Evolutionary conservation across 2,113 vertebrate species (phyloP).

Genomic region (Xenopus borealis): DNA sequence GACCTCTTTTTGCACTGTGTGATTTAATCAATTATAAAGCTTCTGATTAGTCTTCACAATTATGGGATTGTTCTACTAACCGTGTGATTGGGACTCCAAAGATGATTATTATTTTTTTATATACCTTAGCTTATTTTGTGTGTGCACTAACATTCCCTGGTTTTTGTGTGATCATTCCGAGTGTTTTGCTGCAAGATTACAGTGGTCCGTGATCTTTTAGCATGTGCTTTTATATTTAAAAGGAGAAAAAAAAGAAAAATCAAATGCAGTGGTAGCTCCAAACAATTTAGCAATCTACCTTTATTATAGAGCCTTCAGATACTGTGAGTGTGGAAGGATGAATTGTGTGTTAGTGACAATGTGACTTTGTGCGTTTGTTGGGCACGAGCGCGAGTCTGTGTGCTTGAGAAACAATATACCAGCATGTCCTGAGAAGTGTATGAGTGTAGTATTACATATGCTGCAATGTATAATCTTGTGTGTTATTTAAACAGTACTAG

Average conservation of each 20-base stretch:
- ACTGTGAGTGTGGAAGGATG: slow-evolving; percentile 73
- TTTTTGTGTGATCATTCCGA: slow-evolving; percentile 80
- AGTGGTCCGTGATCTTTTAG: slow-evolving; percentile 78
- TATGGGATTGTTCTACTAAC: slow-evolving; percentile 78
- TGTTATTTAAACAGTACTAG: slow-evolving; percentile 91
- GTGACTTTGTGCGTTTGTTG: slow-evolving; percentile 56
- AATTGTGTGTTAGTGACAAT: slow-evolving; percentile 55
- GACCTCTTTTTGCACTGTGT: slow-evolving; percentile 84
- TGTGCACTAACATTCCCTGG: slow-evolving; percentile 85
- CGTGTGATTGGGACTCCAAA: slow-evolving; percentile 88
- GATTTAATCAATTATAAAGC: slow-evolving; percentile 78
- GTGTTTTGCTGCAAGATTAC: slow-evolving; percentile 76
- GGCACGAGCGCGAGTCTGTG: slow-evolving; percentile 28
- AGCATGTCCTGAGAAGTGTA: slow-evolving; percentile 74
- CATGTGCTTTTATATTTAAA: slow-evolving; percentile 83
- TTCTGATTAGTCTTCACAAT: slow-evolving; percentile 77
- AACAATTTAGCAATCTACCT: slow-evolving; percentile 80
- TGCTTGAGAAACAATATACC: slow-evolving; percentile 58
- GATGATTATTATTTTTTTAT: slow-evolving; percentile 66
- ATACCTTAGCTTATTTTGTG: slow-evolving; percentile 73
- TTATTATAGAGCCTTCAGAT: slow-evolving; percentile 82
- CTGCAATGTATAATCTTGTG: slow-evolving; percentile 81
- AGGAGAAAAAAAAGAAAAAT: slow-evolving; percentile 46
- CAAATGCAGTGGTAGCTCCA: slow-evolving; percentile 65
- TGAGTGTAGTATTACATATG: slow-evolving; percentile 81